Base-by-base conservation (phyloP, 2,113 vertebrate species). In the Alethe castanea region DNA sequence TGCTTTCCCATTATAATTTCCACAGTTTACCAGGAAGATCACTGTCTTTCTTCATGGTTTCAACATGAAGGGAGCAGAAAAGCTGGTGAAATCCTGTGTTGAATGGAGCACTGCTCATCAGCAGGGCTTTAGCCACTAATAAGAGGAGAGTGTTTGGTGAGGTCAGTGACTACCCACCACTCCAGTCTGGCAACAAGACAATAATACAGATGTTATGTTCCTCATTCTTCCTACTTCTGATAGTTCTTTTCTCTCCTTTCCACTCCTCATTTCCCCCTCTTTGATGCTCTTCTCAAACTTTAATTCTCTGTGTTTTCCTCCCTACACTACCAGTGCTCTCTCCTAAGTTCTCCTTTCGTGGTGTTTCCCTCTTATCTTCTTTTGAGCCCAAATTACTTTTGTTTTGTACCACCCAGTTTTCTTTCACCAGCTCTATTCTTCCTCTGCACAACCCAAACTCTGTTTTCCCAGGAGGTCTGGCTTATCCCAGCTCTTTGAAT, bases 401-500 rank as follows among this genome's bases (percentile, higher is more conserved):
- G 69, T 95, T 92, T 94, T 88, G n/a, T 67, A 83, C 85, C 69
- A 67, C 69, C 24, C 25, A 0, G 25, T 78, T 66, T 71, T 81
- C 90, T 86, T 69, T 78, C 48, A 59, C 60, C 33, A 90, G 53
- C 60, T 72, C 86, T 67, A 12, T 92, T 92, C 84, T 92, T 96
- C 44, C 72, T 74, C 82, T 92, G 90, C 76, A 93, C 57, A 90
- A 72, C 44, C 33, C 71, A 78, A 83, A 84, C 90, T 91, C 77
- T 81, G 7, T 88, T 86, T 88, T 93, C 94, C 90, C 86, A 81
- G 80, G 72, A 88, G 93, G 6, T 71, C 48, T 90, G 88, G 60
- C 80, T 97, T 91, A 94, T 92, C 64, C 53, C 52, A 74, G 93
- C 92, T 96, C 85, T 96, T 95, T 94, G 94, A 96, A 95, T 96